Evolutionary conservation across 2,113 vertebrate species (phyloP).

Genomic region (Perognathus longimembris): DNA sequence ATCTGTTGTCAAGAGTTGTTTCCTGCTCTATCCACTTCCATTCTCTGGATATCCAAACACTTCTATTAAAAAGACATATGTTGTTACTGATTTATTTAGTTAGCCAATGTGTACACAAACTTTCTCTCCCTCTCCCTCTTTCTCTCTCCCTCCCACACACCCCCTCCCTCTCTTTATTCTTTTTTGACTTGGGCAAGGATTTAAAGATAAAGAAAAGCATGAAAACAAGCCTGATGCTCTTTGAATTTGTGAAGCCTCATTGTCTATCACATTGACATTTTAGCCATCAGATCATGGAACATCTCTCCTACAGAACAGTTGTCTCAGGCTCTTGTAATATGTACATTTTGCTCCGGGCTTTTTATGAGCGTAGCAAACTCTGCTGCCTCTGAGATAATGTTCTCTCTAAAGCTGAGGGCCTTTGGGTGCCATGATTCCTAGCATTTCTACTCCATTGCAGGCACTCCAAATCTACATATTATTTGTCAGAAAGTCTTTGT

Average conservation of each 20-base stretch:
- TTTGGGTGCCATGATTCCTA: constrained; percentile 42
- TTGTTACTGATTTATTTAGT: not conserved
- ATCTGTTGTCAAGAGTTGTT: not conserved
- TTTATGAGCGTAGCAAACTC: constrained; percentile 64
- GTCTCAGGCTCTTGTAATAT: constrained; percentile 57
- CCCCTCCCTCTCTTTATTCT: not conserved
- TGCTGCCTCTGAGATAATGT: constrained; percentile 59
- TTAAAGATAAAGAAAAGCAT: constrained; percentile 50
- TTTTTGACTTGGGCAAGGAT: constrained; percentile 29
- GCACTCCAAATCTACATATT: constrained; percentile 49
- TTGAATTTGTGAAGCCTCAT: constrained; percentile 16
- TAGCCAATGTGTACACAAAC: not conserved
- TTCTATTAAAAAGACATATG: not conserved
- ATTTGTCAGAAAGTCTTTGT: constrained; percentile 68
- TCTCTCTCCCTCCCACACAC: not conserved
- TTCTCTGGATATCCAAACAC: not conserved
- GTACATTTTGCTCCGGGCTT: constrained; percentile 54
- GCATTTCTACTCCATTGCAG: constrained; percentile 61
- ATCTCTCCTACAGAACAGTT: constrained; percentile 41
- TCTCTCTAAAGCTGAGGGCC: constrained; percentile 51
- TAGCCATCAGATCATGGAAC: constrained; percentile 31
- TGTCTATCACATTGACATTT: not conserved
- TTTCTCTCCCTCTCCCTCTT: not conserved
- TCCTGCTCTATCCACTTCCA: not conserved
- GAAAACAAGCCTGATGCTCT: not conserved